Evolutionary conservation across 2,113 vertebrate species (phyloP).

Genomic region (Hippocampus abdominalis): DNA sequence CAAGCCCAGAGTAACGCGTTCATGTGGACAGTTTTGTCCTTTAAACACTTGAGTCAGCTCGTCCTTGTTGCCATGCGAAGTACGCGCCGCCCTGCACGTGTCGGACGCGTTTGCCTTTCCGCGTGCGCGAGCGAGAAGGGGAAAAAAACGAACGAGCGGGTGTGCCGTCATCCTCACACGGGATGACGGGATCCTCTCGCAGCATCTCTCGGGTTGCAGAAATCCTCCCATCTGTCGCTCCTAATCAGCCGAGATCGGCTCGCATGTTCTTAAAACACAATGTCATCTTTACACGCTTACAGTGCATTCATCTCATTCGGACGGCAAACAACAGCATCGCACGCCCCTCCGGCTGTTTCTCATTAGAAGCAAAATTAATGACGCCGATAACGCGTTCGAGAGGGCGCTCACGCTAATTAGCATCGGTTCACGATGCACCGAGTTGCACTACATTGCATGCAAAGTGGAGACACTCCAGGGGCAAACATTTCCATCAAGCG

Average conservation of each 20-base stretch:
- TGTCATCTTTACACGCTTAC: slow-evolving; percentile 29
- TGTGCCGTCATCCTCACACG: slow-evolving; percentile 38
- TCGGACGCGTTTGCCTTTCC: slow-evolving; percentile 24
- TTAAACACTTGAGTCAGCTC: slow-evolving; percentile 22
- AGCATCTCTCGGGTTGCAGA: slow-evolving; percentile 40
- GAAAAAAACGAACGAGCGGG: slow-evolving; percentile 8
- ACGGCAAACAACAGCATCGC: slow-evolving; percentile 38
- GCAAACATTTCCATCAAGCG: neutral
- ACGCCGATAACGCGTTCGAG: neutral
- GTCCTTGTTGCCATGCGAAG: slow-evolving; percentile 35
- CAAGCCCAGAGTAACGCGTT: neutral
- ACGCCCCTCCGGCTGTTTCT: slow-evolving; percentile 7
- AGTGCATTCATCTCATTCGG: slow-evolving; percentile 36
- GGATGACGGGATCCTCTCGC: slow-evolving; percentile 46
- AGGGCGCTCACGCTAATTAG: neutral
- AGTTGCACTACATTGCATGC: neutral
- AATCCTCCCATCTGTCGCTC: slow-evolving; percentile 66
- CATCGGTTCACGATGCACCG: neutral
- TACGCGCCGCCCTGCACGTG: slow-evolving; percentile 32
- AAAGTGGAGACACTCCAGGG: neutral
- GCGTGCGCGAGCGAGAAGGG: slow-evolving; percentile 3
- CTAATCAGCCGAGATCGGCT: slow-evolving; percentile 63
- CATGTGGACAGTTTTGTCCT: slow-evolving; percentile 14
- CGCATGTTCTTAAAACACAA: slow-evolving; percentile 46
- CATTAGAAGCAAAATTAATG: slow-evolving; percentile 17